Evolutionary conservation across 2,797 vertebrate species (phyloP).

Genomic region (Amniataba percoides): DNA sequence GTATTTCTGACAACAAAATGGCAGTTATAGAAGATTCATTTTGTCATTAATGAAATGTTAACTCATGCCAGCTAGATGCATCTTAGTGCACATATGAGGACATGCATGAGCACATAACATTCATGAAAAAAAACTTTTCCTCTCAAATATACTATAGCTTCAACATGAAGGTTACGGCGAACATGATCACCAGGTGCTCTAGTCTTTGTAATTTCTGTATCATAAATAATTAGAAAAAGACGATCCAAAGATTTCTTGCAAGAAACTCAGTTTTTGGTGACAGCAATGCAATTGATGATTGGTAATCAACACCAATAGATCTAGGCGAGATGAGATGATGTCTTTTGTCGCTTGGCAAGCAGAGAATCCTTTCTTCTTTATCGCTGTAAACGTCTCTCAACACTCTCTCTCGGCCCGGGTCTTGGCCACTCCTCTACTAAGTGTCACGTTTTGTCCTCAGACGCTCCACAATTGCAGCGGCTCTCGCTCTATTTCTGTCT

Average conservation of each 20-base stretch:
- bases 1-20: slow-evolving; percentile 61
- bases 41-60: slow-evolving; percentile 65
- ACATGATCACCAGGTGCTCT: slow-evolving; percentile 57
- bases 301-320: slow-evolving; percentile 58
- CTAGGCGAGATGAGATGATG: slow-evolving; percentile 50
- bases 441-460: slow-evolving; percentile 53
- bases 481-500: slow-evolving; percentile 49
- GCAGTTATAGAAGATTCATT: slow-evolving; percentile 57
- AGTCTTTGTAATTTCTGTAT: slow-evolving; percentile 52
- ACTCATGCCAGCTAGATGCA: slow-evolving; percentile 75
- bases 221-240: slow-evolving; percentile 73
- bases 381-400: slow-evolving; percentile 40
- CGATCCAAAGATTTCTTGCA: slow-evolving; percentile 56
- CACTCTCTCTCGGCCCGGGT: slow-evolving; percentile 5
- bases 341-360: slow-evolving; percentile 57
- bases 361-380: slow-evolving; percentile 44
- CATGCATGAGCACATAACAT: slow-evolving; percentile 83
- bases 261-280: slow-evolving; percentile 71
- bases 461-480: slow-evolving; percentile 36
- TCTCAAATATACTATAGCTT: slow-evolving; percentile 69
- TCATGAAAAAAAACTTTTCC: slow-evolving; percentile 66
- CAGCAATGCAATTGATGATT: slow-evolving; percentile 59
- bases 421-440: slow-evolving; percentile 19
- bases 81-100: slow-evolving; percentile 73
- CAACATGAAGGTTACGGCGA: slow-evolving; percentile 76